Evolutionary conservation across 1,140 invertebrate genomes (phyloP).

Genomic region (Zelostemma sp.): DNA sequence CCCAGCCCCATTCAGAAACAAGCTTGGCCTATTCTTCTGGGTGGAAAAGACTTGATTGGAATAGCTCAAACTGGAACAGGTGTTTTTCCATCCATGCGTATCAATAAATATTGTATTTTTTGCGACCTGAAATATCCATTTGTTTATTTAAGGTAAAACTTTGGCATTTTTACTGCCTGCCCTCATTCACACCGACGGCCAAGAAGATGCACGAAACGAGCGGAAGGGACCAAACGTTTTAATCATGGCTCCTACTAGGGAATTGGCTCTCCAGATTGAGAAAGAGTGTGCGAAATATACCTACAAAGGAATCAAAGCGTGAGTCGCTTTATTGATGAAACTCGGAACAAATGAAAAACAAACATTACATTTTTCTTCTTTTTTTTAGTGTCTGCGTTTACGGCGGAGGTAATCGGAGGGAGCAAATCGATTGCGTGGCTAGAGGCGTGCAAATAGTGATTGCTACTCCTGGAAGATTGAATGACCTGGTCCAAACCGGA

Average conservation of each 20-base stretch:
- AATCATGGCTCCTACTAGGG: constrained; percentile 90
- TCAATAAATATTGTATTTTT: no score
- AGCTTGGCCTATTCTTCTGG: constrained; percentile 89
- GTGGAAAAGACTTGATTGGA: constrained; percentile 90
- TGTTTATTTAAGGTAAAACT: constrained; percentile 79
- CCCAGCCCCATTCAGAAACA: constrained; percentile 94
- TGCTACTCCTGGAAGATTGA: constrained; percentile 89
- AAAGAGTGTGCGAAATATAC: constrained; percentile 89
- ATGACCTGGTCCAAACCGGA: constrained; percentile 79
- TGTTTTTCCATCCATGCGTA: constrained; percentile 49
- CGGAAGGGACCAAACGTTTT: constrained; percentile 87
- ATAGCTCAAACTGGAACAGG: constrained; percentile 95
- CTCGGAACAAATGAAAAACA: no score
- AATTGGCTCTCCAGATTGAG: constrained; percentile 92
- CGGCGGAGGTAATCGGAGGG: constrained; percentile 83
- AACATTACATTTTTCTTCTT: no score
- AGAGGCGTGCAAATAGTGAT: constrained; percentile 89
- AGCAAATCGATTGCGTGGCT: constrained; percentile 80
- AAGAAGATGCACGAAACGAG: constrained; percentile 76
- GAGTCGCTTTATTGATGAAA: constrained; percentile 64
- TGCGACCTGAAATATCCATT: no score
- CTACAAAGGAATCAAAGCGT: constrained; percentile 87
- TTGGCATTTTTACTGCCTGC: constrained; percentile 92
- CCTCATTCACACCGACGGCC: constrained; percentile 88
- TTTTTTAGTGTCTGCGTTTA: constrained; percentile 82